phyloP scores from a whole-genome alignment of 2,888 invertebrate genomes.

The Megalurothrips usitatus region DNA sequence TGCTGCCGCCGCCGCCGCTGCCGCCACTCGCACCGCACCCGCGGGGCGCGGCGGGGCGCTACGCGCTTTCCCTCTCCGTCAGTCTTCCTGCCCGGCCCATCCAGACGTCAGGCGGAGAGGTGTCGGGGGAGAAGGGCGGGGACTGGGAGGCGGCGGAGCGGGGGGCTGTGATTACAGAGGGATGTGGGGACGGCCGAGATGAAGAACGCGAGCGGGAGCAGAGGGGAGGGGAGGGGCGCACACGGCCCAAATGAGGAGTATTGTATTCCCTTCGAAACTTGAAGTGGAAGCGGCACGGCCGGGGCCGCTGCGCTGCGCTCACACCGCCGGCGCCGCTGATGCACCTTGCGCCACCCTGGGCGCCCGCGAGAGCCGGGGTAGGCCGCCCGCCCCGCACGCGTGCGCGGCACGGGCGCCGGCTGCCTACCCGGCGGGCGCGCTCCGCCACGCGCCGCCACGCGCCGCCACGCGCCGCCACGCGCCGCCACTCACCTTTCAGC shows the following conservation, averaged over 20 bases:
- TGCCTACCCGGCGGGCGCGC: not conserved
- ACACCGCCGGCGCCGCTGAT: not conserved
- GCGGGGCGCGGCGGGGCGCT: not conserved
- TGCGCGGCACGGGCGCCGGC: not conserved
- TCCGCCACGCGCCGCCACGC: slow-evolving; percentile 35
- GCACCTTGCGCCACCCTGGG: too few relatives aligned
- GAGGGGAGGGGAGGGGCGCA: not conserved
- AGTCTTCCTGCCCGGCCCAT: too few relatives aligned
- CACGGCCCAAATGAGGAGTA: not conserved
- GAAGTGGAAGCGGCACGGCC: too few relatives aligned
- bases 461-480: not conserved
- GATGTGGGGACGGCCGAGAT: not conserved
- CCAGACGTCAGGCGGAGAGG: too few relatives aligned
- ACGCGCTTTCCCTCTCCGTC: not conserved
- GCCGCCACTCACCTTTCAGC: slow-evolving; percentile 67
- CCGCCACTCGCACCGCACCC: not conserved
- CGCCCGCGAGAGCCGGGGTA: too few relatives aligned
- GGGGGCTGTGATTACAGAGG: not conserved
- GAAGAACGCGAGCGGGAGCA: not conserved
- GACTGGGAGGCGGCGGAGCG: too few relatives aligned
- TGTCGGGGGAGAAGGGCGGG: too few relatives aligned
- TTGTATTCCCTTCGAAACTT: not conserved
- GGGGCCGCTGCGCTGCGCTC: too few relatives aligned
- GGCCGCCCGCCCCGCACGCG: not conserved
- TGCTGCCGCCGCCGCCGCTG: not conserved